phyloP scores from a whole-genome alignment of 2,797 vertebrate species.

The Helostoma temminkii region DNA sequence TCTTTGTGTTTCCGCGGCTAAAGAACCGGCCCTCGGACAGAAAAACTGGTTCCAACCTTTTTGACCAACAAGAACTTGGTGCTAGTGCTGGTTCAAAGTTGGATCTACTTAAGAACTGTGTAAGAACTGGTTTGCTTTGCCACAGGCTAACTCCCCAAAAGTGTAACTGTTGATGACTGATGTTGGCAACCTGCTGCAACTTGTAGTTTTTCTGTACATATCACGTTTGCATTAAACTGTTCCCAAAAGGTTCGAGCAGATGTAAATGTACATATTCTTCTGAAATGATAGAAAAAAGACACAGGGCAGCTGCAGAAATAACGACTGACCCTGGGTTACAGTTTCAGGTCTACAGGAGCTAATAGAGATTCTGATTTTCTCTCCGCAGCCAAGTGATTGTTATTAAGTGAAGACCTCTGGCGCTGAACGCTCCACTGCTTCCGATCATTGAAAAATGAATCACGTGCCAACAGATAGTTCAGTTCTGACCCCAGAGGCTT shows the following conservation, averaged over 20 bases:
- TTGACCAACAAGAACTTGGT: too few relatives aligned
- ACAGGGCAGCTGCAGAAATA: background rate
- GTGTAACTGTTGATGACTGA: too few relatives aligned
- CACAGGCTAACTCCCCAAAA: too few relatives aligned
- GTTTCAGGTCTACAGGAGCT: conserved; percentile 1
- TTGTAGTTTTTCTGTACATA: too few relatives aligned
- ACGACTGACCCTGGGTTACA: background rate
- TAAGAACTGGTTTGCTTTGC: too few relatives aligned
- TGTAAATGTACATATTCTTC: background rate
- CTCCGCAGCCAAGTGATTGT: conserved; percentile 35
- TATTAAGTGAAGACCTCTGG: conserved; percentile 53
- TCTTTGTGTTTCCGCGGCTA: too few relatives aligned
- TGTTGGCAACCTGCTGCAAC: too few relatives aligned
- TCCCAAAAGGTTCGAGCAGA: background rate
- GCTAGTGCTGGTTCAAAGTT: too few relatives aligned
- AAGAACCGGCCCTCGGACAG: too few relatives aligned
- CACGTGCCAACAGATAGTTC: conserved; percentile 28
- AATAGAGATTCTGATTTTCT: conserved; percentile 22
- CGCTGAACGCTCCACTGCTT: conserved; percentile 36
- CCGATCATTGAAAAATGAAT: conserved; percentile 38
- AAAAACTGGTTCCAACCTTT: too few relatives aligned
- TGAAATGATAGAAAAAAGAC: background rate
- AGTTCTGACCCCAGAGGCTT: conserved; percentile 45
- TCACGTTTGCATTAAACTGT: background rate
- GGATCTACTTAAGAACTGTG: too few relatives aligned